A percentile compares a stretch with the other conserved stretches of the same genome.
These are phyloP conservation scores for Ctena decussata DNA, from an alignment of 2,888 invertebrate species.

Conservation along the genomic window DNA sequence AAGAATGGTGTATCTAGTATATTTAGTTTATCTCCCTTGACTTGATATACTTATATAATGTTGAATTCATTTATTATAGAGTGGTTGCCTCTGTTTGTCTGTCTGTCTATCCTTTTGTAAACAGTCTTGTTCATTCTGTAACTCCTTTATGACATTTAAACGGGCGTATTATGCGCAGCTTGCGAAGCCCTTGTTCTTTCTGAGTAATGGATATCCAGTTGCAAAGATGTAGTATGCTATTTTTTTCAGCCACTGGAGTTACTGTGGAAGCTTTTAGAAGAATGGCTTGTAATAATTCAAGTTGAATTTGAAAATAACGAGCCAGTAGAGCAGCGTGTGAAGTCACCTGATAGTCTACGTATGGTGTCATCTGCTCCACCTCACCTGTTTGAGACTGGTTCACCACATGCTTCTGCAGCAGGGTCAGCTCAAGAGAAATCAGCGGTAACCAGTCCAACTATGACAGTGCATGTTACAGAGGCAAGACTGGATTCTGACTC, in stretches of 20 bases:
- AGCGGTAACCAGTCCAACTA: not conserved
- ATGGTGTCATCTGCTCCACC: slow-evolving; percentile 53
- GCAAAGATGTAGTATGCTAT: not conserved
- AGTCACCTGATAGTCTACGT: not conserved
- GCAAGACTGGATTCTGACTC: not conserved
- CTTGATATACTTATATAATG: too few relatives aligned
- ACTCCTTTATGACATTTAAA: too few relatives aligned
- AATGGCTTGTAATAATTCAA: slow-evolving; percentile 82
- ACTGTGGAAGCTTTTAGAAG: slow-evolving; percentile 83
- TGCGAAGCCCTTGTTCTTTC: too few relatives aligned
- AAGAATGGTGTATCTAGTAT: too few relatives aligned
- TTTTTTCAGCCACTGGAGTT: slow-evolving; percentile 78
- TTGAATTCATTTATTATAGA: too few relatives aligned
- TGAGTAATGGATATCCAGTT: too few relatives aligned
- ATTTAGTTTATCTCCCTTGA: too few relatives aligned
- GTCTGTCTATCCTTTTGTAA: too few relatives aligned
- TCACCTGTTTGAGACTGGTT: slow-evolving; percentile 19
- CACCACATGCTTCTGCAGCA: not conserved
- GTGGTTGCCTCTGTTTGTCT: too few relatives aligned
- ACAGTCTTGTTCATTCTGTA: too few relatives aligned
- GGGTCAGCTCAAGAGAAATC: not conserved
- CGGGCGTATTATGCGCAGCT: too few relatives aligned
- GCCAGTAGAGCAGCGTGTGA: not conserved
- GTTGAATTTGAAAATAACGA: slow-evolving; percentile 71
- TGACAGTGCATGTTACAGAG: not conserved